Conservation (phyloP, 2,888 invertebrate species). For the Athalia rosae region DNA sequence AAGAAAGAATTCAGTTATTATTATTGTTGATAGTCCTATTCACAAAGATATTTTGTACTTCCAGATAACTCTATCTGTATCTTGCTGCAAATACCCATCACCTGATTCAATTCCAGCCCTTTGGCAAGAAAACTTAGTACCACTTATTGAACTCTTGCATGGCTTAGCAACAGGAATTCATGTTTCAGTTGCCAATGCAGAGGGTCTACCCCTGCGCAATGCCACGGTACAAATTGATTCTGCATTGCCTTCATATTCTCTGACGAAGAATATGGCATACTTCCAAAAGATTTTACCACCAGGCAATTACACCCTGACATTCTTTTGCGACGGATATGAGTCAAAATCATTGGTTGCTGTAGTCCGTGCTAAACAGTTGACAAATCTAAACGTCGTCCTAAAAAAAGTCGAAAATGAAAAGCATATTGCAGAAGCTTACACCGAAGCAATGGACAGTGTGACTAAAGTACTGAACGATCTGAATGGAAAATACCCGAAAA, state of each 20-base stretch:
- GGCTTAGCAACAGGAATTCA: slow-evolving; percentile 65
- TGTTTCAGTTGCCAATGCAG: slow-evolving; percentile 77
- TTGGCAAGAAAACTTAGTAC: slow-evolving; percentile 69
- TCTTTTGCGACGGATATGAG: slow-evolving; percentile 79
- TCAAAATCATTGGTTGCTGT: slow-evolving; percentile 73
- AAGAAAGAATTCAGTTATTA: too few relatives aligned
- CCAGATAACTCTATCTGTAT: slow-evolving; percentile 74
- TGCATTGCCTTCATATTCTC: slow-evolving; percentile 76
- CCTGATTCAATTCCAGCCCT: slow-evolving; percentile 68
- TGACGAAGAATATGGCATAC: slow-evolving; percentile 81
- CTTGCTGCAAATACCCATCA: slow-evolving; percentile 89
- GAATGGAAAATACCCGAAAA: slow-evolving; percentile 62
- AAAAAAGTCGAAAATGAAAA: slow-evolving; percentile 35
- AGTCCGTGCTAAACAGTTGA: slow-evolving; percentile 72
- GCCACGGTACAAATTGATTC: slow-evolving; percentile 83
- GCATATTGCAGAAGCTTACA: slow-evolving; percentile 41
- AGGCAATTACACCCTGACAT: slow-evolving; percentile 80
- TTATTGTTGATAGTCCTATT: too few relatives aligned
- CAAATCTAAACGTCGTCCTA: slow-evolving; percentile 68
- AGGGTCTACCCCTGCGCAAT: slow-evolving; percentile 80
- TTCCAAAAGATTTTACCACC: slow-evolving; percentile 84
- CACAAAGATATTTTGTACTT: too few relatives aligned
- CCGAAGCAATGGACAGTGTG: slow-evolving; percentile 43
- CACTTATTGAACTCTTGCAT: slow-evolving; percentile 65
- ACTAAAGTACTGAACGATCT: slow-evolving; percentile 59